Conservation (phyloP, 2,888 invertebrate genomes). For the Platynereis dumerilii region DNA sequence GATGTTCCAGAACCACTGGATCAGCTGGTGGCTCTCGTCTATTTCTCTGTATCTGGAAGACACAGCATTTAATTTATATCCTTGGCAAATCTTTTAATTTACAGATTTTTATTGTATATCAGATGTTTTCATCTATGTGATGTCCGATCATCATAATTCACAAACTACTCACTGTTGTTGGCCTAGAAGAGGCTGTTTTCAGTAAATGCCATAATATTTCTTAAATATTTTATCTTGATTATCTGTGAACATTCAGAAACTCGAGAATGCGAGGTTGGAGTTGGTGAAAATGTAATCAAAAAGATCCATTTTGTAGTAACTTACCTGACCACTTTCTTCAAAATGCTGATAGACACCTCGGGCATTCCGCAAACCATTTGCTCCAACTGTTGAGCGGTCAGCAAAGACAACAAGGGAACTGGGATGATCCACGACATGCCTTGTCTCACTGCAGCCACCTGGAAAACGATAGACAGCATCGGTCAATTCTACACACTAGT, state of each 20-base stretch:
- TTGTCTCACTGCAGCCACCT: constrained; percentile 68
- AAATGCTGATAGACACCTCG: constrained; percentile 69
- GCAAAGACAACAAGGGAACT: constrained; percentile 70
- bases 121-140: too few relatives aligned
- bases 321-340: constrained; percentile 72
- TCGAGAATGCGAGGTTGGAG: too few relatives aligned
- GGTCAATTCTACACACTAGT: too few relatives aligned
- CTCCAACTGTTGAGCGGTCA: constrained; percentile 70
- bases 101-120: too few relatives aligned
- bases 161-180: neutral
- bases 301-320: too few relatives aligned
- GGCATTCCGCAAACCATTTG: constrained; percentile 72
- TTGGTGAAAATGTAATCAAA: too few relatives aligned
- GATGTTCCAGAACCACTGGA: constrained; percentile 73
- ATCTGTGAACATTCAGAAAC: too few relatives aligned
- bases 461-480: constrained; percentile 10
- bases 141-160: neutral
- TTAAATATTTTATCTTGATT: too few relatives aligned
- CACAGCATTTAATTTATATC: too few relatives aligned
- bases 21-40: constrained; percentile 70
- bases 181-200: too few relatives aligned
- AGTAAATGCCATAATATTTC: too few relatives aligned
- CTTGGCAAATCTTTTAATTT: too few relatives aligned
- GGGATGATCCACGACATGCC: constrained; percentile 74
- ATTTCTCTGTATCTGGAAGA: constrained; percentile 70